These are phyloP conservation scores for Mareca strepera DNA, from an alignment of 2,797 vertebrate genomes.

Conservation along the genomic window DNA sequence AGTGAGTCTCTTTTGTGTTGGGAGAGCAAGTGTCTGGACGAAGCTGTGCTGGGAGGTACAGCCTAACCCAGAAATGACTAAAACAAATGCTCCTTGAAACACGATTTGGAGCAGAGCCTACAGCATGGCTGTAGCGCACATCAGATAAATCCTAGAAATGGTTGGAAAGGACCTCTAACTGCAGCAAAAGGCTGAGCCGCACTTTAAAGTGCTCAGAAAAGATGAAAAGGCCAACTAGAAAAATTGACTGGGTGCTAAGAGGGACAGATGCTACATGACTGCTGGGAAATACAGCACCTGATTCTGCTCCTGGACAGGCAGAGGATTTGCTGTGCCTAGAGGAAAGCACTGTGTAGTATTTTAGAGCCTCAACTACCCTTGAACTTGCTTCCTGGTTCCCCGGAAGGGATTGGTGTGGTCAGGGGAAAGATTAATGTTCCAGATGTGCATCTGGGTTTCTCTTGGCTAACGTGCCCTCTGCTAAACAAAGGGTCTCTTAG, in stretches of 20 bases:
- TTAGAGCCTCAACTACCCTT: background rate
- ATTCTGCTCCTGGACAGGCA: background rate
- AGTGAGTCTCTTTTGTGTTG: background rate
- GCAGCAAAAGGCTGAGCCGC: background rate
- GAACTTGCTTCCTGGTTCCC: background rate
- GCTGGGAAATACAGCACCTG: background rate
- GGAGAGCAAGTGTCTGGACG: constrained; percentile 30
- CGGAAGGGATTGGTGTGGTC: background rate
- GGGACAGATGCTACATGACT: background rate
- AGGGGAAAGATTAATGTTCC: background rate
- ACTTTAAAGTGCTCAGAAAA: background rate
- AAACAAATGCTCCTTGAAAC: constrained; percentile 61
- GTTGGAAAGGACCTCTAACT: background rate
- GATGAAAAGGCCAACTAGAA: background rate
- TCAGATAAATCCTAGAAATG: constrained; percentile 55
- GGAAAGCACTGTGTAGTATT: background rate
- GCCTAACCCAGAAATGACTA: constrained; percentile 18
- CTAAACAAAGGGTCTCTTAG: background rate
- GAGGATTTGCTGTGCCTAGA: background rate
- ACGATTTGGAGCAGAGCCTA: constrained; percentile 40
- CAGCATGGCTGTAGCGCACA: background rate
- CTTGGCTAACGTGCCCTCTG: background rate
- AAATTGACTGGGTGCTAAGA: background rate
- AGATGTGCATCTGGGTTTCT: background rate
- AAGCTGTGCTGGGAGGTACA: constrained; percentile 25